Conservation (phyloP, 2,888 invertebrate species). For the Tiliacea aurago region DNA sequence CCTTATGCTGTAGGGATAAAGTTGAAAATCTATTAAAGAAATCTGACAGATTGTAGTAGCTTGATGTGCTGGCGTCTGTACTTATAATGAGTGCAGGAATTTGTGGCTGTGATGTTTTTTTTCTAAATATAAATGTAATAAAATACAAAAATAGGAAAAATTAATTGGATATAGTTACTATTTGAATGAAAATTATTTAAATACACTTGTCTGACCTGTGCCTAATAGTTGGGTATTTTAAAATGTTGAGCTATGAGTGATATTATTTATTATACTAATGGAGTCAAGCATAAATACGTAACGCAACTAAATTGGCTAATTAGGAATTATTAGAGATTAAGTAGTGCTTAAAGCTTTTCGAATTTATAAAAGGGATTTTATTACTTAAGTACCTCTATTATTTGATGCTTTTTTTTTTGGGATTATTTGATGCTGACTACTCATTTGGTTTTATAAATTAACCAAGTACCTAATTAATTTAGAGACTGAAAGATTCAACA, state of each 20-base stretch:
- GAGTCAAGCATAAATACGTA: slow-evolving; percentile 15
- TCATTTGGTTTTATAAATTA: slow-evolving; percentile 15
- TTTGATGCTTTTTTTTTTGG: too few species aligned
- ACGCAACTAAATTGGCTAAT: slow-evolving; percentile 2
- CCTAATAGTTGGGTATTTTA: not conserved
- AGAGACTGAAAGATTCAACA: slow-evolving; percentile 14
- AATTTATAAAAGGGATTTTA: slow-evolving; percentile 4
- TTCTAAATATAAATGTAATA: not conserved
- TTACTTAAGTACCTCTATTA: slow-evolving; percentile 15
- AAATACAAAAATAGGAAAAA: slow-evolving; percentile 18
- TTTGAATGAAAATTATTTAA: slow-evolving; percentile 1
- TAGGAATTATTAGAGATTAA: slow-evolving; percentile 10
- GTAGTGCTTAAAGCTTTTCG: slow-evolving; percentile 5
- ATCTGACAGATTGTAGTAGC: too few species aligned
- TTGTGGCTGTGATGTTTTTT: slow-evolving; percentile 48
- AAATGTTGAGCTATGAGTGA: not conserved
- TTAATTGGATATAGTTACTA: slow-evolving; percentile 9
- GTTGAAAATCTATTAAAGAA: too few species aligned
- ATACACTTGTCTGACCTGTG: not conserved
- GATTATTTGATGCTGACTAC: slow-evolving; percentile 30
- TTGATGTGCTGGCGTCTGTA: too few species aligned
- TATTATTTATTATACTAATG: slow-evolving; percentile 2
- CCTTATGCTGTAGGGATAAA: too few species aligned
- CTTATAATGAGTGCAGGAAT: slow-evolving; percentile 29
- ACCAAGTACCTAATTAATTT: not conserved